These are phyloP conservation scores for Platycheirus albimanus DNA, from an alignment of 2,888 invertebrate genomes.

Conservation along the genomic window DNA sequence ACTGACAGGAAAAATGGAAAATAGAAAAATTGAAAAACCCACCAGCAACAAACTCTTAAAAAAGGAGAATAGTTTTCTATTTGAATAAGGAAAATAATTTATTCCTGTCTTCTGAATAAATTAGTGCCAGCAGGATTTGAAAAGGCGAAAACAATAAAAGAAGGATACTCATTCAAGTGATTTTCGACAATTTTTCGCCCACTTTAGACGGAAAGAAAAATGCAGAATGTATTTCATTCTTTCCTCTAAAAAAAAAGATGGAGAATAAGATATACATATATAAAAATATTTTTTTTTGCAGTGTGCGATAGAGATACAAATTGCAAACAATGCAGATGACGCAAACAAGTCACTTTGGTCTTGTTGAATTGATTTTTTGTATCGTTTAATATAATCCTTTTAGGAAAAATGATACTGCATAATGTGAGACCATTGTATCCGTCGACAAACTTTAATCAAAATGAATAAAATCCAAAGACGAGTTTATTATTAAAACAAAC, in stretches of 20 bases:
- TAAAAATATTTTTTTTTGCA: neutral
- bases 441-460: constrained; percentile 1
- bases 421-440: constrained; percentile 29
- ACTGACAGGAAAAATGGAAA: constrained; percentile 36
- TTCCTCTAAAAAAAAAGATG: neutral
- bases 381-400: neutral
- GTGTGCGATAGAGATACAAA: neutral
- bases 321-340: constrained; percentile 52
- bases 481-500: neutral
- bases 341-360: constrained; percentile 37
- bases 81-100: constrained; percentile 52
- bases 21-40: no score
- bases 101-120: constrained; percentile 58
- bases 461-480: constrained; percentile 4
- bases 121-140: constrained; percentile 35
- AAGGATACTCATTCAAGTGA: constrained; percentile 33
- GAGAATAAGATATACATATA: no score
- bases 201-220: constrained; percentile 38
- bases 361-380: constrained; percentile 1
- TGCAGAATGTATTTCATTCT: constrained; percentile 1
- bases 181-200: constrained; percentile 34
- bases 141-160: constrained; percentile 19
- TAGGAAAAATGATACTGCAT: constrained; percentile 33
- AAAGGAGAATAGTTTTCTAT: constrained; percentile 28
- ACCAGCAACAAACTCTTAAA: no score